phyloP scores from a whole-genome alignment of 2,888 invertebrate genomes.

The Helicoverpa assulta region DNA sequence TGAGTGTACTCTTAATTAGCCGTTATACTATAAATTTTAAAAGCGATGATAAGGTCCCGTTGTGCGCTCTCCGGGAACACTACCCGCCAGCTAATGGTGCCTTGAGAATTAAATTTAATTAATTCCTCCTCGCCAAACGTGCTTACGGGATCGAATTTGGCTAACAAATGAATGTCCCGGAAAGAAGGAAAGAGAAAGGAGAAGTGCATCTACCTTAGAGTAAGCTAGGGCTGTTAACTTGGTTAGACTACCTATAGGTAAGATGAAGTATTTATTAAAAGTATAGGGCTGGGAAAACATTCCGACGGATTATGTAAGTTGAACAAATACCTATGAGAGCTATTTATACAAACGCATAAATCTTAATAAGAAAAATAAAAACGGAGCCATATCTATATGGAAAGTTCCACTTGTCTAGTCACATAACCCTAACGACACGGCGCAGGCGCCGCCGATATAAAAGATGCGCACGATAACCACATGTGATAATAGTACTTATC shows the following conservation, averaged over 20 bases:
- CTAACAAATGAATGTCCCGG: conserved; percentile 40
- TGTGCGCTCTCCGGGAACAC: conserved; percentile 64
- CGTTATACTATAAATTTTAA: conserved; percentile 87
- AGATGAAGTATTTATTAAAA: no score
- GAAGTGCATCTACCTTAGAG: conserved; percentile 30
- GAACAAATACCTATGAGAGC: no score
- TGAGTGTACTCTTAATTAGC: conserved; percentile 86
- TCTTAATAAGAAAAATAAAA: not conserved
- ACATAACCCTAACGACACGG: not conserved
- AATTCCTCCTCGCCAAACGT: conserved; percentile 76
- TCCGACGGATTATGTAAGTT: no score
- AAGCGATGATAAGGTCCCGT: conserved; percentile 87
- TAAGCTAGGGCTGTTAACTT: conserved; percentile 21
- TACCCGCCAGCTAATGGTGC: conserved; percentile 76
- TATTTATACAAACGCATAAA: not conserved
- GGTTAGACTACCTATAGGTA: not conserved
- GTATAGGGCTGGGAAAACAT: no score
- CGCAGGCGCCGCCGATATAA: conserved; percentile 36
- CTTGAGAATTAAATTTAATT: conserved; percentile 83
- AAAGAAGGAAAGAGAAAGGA: conserved; percentile 43
- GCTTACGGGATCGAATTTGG: conserved; percentile 52
- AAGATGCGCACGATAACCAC: conserved; percentile 25
- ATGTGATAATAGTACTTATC: conserved; percentile 39
- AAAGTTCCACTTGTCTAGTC: not conserved
- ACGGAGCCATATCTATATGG: not conserved